Base-by-base conservation (phyloP, 2,797 vertebrate genomes). In the Sebastes iracundus region DNA sequence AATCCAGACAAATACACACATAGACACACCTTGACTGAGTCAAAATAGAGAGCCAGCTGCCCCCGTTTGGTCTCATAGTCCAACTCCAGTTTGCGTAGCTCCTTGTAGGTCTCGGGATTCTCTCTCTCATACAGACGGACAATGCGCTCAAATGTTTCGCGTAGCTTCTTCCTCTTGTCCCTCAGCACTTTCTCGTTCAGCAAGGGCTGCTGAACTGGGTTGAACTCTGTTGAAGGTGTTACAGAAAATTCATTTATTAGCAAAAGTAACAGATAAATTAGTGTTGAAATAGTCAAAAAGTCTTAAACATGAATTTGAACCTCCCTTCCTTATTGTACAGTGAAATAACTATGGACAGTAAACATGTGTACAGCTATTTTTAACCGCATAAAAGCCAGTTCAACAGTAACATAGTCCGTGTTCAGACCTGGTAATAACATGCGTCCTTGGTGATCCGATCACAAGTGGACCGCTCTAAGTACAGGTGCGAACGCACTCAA, bases 81-180 rank as follows among this genome's bases (percentile, higher is more conserved):
- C 64, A 97, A 92, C 84, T 99, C 98, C 66, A 99, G 28, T 62
- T 99, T 98, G 33, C 98, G 97, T 6, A 99, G 92, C 7, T 99
- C 98, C 86, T 99, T 99, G 85, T 98, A 98, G 27, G 96, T 99
- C n/a, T 99, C 99, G 0, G 98, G 98, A 79, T 99, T 99, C 88
- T 99, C 99, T 71, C 99, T 96, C 88, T 99, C 98, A 0, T 99
- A 99, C 46, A 99, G 96, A 14, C 96, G 96, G 14, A 99, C 94
- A 60, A 99, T 99, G 0, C 98, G 96, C 85, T 99, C 98, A 63
- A 99, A 99, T 0, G 99, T 99, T 94, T 99, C 99, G 0, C 97
- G 96, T 3, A 99, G 94, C 77, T 99, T 99, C 94, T 99, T 99
- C 88, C 98, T 96, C 81, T 99, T 99, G 90, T 99, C 98, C 80